Evolutionary conservation across 23 tunicate genomes (phyloP).

Genomic region (Ascidia mentula): DNA sequence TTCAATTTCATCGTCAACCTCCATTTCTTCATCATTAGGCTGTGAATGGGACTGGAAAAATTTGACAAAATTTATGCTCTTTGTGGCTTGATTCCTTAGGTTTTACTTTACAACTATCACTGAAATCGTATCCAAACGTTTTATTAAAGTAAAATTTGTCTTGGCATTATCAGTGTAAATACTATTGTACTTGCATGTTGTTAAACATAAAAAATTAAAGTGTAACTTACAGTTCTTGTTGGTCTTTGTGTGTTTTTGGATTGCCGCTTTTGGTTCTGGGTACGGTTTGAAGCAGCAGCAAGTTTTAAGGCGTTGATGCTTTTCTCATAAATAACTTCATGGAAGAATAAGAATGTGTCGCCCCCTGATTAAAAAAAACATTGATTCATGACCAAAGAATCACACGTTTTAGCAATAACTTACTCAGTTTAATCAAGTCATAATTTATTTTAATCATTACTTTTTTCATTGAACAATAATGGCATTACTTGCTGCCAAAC

Average conservation of each 20-base stretch:
- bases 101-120: slow-evolving; percentile 14
- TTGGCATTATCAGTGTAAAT: background rate
- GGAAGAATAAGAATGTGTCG: slow-evolving; percentile 34
- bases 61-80: background rate
- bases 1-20: slow-evolving; percentile 7
- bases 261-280: background rate
- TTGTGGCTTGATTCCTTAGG: background rate
- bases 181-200: background rate
- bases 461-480: background rate
- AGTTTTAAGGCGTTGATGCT: slow-evolving; percentile 25
- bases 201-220: too few species aligned
- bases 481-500: background rate
- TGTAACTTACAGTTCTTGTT: background rate
- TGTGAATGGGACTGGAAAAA: background rate
- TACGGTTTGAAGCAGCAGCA: slow-evolving; percentile 5
- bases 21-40: background rate
- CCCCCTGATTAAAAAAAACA: slow-evolving; percentile 30
- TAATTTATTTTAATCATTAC: too few species aligned
- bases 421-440: background rate
- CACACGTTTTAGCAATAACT: background rate
- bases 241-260: background rate
- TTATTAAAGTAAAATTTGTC: background rate
- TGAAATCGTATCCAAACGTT: background rate
- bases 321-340: slow-evolving; percentile 43
- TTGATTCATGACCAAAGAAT: background rate